Conservation (phyloP, 2,113 vertebrate species). For the Gallinago jamesoni region DNA sequence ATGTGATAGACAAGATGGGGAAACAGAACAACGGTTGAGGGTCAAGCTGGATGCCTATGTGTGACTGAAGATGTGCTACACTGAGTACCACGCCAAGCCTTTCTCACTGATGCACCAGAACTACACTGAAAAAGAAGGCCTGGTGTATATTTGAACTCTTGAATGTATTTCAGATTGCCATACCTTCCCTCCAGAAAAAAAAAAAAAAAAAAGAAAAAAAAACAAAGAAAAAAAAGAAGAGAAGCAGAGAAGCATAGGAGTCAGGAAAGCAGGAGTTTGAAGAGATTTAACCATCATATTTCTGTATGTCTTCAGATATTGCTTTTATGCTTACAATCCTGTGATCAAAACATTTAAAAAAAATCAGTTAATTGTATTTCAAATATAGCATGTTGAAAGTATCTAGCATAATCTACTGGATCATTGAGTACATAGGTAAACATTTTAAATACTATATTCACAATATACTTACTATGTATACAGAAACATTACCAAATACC, state of each 20-base stretch:
- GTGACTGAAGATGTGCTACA: background rate
- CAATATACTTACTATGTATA: background rate
- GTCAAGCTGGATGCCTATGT: background rate
- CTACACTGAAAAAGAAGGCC: background rate
- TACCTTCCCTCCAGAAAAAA: background rate
- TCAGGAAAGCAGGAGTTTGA: background rate
- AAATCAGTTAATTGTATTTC: background rate
- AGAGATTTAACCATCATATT: background rate
- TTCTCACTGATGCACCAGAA: background rate
- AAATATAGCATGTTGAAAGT: background rate
- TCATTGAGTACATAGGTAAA: background rate
- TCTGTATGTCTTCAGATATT: background rate
- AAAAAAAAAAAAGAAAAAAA: background rate
- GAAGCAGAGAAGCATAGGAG: accelerated
- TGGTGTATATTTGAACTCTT: background rate
- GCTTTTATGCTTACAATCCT: background rate
- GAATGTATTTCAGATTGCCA: background rate
- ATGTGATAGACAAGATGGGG: background rate
- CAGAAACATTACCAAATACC: background rate
- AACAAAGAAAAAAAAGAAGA: too few species aligned
- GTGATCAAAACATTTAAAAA: background rate
- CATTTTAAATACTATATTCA: background rate
- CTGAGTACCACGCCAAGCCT: background rate
- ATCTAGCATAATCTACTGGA: background rate
- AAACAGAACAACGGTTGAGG: background rate